Base-by-base conservation (phyloP, 1,140 invertebrate genomes). In the Temnothorax longispinosus region DNA sequence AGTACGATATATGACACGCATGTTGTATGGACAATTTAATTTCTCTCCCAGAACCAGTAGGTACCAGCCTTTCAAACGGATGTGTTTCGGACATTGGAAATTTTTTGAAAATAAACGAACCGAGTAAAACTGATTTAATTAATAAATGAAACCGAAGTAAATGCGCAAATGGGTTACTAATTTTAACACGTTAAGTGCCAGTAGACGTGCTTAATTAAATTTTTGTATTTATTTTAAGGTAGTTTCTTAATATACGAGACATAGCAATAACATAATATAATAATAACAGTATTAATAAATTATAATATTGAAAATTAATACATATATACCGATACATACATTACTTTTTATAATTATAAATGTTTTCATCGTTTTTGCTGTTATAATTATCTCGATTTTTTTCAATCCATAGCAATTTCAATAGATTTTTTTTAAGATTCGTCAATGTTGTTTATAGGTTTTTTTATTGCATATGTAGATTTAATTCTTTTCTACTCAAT, bases 1-100 rank as follows among this genome's bases (percentile, higher is more conserved):
- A 54, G 3, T 76, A 76, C 87, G 35, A 86, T 81, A 58, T 85
- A 87, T 77, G 69, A 89, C 27, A 44, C 77, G 88, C 87, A 60
- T 60, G 82, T 86, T 88, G 67, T 77, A 74, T 41, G 32, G 44
- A 89, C 84, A 88, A 89, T 89, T 88, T 80, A 89, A 89, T 89
- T 72, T 56, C 85, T 85, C 87, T 86, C 58, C 4, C 67, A 58
- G 52, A 74, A 82, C 4, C 27, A 27, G 27, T 27, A 27, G 6
- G n/a, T 27, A 21, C 8, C 10, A 38, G 15, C 7, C 41, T 47
- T 65, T 50, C 50, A 6, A 77, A 32, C 72, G 2, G 32, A 50
- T 41, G 7, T 62, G 35, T 78, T 77, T 27, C 3, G 15, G 74
- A 52, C 60, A 50, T 60, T n/a, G 18, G 15, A 7, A 50, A 60